Conservation (phyloP, 2,113 vertebrate genomes). For the Neomonachus schauinslandi region DNA sequence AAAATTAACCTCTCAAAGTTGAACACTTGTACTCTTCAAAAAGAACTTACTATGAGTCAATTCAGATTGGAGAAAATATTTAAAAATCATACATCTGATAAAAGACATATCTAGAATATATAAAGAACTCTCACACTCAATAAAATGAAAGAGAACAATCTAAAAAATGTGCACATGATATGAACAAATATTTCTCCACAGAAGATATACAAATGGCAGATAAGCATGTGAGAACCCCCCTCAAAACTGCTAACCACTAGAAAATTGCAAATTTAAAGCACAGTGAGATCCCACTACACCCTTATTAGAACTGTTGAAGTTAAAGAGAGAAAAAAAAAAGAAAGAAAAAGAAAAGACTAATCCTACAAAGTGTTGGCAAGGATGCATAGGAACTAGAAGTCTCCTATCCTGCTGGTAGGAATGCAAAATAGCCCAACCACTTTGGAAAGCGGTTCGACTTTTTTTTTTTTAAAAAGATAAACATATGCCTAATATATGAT, state of each 20-base stretch:
- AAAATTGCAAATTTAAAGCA: neutral
- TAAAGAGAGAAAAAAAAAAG: neutral
- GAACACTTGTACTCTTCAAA: neutral
- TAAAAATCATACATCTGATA: neutral
- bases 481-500: neutral
- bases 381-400: neutral
- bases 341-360: neutral
- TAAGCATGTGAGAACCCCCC: neutral
- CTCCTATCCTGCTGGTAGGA: neutral
- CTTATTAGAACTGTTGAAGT: neutral
- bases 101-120: neutral
- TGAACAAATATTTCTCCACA: neutral
- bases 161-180: neutral
- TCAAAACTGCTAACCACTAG: neutral
- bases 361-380: neutral
- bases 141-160: neutral
- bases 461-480: neutral
- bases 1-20: neutral
- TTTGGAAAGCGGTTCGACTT: neutral
- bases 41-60: neutral
- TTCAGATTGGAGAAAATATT: neutral
- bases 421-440: neutral
- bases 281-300: neutral
- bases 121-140: neutral
- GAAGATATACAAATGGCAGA: neutral